Conservation (phyloP, 1,140 invertebrate species). For the Cyclargus thomasi region DNA sequence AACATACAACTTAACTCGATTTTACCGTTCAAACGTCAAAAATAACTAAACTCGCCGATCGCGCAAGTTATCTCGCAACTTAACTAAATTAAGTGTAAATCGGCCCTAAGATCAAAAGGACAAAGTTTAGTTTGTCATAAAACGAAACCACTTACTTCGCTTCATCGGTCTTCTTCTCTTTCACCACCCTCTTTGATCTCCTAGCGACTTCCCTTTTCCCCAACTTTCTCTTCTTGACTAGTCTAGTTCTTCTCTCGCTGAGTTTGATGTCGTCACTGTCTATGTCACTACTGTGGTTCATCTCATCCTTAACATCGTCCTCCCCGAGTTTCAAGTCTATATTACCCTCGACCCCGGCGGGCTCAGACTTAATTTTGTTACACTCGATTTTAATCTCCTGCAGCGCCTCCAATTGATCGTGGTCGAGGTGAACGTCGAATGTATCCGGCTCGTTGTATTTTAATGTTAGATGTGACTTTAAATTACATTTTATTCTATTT, state of each 20-base stretch:
- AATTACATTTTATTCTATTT: not conserved
- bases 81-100: too few species aligned
- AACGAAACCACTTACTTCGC: conserved; percentile 2
- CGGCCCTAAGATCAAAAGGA: too few species aligned
- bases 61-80: too few species aligned
- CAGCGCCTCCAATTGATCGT: not conserved
- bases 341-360: not conserved
- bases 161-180: not conserved
- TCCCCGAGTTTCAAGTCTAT: conserved; percentile 10
- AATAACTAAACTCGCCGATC: too few species aligned
- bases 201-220: not conserved
- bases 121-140: too few species aligned
- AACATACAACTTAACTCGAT: too few species aligned
- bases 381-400: not conserved
- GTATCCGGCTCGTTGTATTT: not conserved
- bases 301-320: not conserved
- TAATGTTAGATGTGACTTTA: conserved; percentile 1
- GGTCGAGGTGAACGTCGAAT: conserved; percentile 7
- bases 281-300: conserved; percentile 10
- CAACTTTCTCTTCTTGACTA: not conserved
- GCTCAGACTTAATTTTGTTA: not conserved
- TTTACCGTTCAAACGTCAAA: too few species aligned
- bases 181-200: not conserved
- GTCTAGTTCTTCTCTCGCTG: not conserved
- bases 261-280: conserved; percentile 13